Percentiles rank a stretch among this genome's conserved stretches.
phyloP scores from a whole-genome alignment of 2,797 vertebrate species.

The Cercopithecus diana region DNA sequence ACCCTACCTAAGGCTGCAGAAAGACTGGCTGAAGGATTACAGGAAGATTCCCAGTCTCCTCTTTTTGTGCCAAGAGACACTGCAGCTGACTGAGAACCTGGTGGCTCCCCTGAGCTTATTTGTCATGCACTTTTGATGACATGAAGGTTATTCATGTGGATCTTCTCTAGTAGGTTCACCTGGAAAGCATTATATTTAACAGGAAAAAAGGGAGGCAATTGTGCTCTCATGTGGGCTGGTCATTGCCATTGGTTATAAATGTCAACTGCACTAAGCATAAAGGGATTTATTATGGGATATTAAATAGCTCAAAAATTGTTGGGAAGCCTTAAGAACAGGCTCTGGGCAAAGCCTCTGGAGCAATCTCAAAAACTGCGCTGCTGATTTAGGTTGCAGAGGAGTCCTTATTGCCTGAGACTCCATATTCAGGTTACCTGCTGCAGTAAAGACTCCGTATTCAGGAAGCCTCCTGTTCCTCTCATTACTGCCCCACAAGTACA shows the following conservation, averaged over 20 bases:
- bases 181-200: neutral
- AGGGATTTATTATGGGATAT: neutral
- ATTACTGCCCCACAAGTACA: neutral
- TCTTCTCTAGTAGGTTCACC: neutral
- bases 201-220: neutral
- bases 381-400: neutral
- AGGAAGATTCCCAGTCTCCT: neutral
- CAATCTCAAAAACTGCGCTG: neutral
- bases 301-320: neutral
- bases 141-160: too few species aligned
- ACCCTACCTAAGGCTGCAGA: neutral
- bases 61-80: neutral
- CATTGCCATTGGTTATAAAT: neutral
- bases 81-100: neutral
- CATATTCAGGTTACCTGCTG: neutral
- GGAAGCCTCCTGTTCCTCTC: too few species aligned
- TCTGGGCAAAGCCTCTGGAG: neutral
- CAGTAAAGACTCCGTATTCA: neutral
- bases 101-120: neutral
- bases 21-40: neutral
- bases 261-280: neutral
- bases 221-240: neutral
- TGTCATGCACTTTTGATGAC: neutral
- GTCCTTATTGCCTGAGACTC: neutral
- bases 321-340: neutral